Conservation (phyloP, 1,140 invertebrate genomes). For the Zaprionus vittiger region DNA sequence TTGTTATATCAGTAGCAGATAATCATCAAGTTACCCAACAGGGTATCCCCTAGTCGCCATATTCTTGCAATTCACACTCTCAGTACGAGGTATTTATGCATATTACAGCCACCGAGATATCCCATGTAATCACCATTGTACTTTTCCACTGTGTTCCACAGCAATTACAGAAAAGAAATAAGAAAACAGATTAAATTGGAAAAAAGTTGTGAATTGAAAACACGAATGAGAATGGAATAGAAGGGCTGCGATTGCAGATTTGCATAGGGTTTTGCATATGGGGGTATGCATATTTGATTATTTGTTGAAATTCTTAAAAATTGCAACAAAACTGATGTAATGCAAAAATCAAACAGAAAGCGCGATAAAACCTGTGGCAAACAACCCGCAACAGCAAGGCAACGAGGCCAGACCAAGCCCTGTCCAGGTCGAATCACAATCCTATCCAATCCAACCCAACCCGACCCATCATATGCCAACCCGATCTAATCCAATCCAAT, state of each 20-base stretch:
- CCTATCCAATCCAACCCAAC: neutral
- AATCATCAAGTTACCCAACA: neutral
- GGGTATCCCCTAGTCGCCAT: neutral
- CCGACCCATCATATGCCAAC: neutral
- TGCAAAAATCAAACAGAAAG: slow-evolving; percentile 62
- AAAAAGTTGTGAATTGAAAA: neutral
- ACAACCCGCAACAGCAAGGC: slow-evolving; percentile 18
- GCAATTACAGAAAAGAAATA: neutral
- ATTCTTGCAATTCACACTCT: neutral
- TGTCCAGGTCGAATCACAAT: neutral
- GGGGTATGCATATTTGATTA: slow-evolving; percentile 50
- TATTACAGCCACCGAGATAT: neutral
- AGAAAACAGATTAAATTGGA: neutral
- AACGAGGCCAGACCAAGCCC: neutral
- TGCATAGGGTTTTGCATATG: slow-evolving; percentile 2
- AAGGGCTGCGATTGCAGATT: neutral
- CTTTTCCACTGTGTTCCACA: neutral
- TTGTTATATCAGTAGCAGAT: no score
- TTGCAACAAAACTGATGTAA: slow-evolving; percentile 33
- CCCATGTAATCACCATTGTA: neutral
- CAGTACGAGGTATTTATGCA: neutral
- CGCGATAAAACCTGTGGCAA: slow-evolving; percentile 51
- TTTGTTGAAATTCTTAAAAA: slow-evolving; percentile 68
- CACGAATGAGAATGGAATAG: slow-evolving; percentile 46
- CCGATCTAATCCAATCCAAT: slow-evolving; percentile 25